A percentile compares a stretch with the other conserved stretches of the same genome.
Conservation (phyloP, 2,113 vertebrate species). For the Anoura caudifer region DNA sequence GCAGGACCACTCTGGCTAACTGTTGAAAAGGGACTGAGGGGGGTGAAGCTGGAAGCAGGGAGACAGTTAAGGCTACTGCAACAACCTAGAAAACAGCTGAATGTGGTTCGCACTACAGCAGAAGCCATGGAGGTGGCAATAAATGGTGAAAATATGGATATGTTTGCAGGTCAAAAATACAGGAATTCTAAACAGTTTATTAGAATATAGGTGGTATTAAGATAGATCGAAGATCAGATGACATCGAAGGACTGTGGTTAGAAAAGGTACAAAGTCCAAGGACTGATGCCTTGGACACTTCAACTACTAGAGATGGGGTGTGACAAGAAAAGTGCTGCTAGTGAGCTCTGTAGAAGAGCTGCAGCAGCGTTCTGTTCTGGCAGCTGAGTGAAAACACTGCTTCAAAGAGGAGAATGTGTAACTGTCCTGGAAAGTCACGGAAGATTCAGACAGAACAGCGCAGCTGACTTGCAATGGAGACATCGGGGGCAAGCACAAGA, state of each 20-base stretch:
- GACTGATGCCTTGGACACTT: background rate
- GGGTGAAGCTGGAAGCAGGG: background rate
- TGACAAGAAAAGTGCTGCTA: background rate
- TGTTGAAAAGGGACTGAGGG: background rate
- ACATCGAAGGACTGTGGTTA: background rate
- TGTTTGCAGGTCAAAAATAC: background rate
- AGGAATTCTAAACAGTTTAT: background rate
- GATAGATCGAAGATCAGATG: background rate
- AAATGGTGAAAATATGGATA: background rate
- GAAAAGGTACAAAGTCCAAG: background rate
- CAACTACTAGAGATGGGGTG: background rate
- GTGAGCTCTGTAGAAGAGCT: background rate
- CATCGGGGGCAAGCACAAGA: background rate
- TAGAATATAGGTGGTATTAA: background rate
- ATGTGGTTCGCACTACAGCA: background rate
- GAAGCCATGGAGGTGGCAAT: background rate
- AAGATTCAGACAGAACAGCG: background rate
- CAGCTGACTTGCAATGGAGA: background rate
- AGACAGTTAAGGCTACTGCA: background rate
- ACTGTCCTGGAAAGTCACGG: rapidly evolving
- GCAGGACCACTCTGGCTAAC: background rate
- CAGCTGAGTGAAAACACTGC: background rate
- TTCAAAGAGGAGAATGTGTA: rapidly evolving
- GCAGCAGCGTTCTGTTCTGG: background rate
- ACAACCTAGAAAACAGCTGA: background rate